Evolutionary conservation across 2,113 vertebrate species (phyloP).

Genomic region (Raja brachyura): DNA sequence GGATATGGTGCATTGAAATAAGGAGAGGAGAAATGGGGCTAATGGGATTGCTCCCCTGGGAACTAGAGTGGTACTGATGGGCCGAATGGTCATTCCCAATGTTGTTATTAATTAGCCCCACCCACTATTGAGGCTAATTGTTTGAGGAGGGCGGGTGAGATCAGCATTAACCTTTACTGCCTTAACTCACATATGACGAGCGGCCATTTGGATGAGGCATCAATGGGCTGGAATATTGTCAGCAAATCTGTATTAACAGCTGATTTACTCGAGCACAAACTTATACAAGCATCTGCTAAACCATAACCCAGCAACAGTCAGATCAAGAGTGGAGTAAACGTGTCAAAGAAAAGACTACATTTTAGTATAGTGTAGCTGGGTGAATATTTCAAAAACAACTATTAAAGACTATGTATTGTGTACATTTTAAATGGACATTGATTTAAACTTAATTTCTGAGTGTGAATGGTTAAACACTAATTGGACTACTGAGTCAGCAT

Average conservation of each 20-base stretch:
- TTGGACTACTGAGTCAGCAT: neutral
- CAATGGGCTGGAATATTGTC: neutral
- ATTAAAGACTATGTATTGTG: neutral
- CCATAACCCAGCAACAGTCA: neutral
- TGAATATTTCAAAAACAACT: neutral
- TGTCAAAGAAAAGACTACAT: neutral
- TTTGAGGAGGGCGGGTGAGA: neutral
- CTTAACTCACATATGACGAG: neutral
- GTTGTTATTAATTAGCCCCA: neutral
- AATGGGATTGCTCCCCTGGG: too few species aligned
- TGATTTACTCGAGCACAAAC: conserved; percentile 1
- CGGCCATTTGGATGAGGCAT: neutral
- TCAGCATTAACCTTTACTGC: conserved; percentile 12
- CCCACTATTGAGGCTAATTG: neutral
- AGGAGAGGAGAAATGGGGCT: too few species aligned
- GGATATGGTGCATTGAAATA: too few species aligned
- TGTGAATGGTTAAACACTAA: neutral
- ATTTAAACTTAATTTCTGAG: neutral
- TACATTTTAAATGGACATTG: neutral
- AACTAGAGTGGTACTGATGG: too few species aligned
- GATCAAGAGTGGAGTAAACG: neutral
- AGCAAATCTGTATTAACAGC: conserved; percentile 1
- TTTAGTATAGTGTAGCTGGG: neutral
- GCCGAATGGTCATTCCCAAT: too few species aligned
- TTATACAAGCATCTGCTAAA: neutral